Evolutionary conservation across 2,797 vertebrate species (phyloP).

Genomic region (Sebastes trivittatus): DNA sequence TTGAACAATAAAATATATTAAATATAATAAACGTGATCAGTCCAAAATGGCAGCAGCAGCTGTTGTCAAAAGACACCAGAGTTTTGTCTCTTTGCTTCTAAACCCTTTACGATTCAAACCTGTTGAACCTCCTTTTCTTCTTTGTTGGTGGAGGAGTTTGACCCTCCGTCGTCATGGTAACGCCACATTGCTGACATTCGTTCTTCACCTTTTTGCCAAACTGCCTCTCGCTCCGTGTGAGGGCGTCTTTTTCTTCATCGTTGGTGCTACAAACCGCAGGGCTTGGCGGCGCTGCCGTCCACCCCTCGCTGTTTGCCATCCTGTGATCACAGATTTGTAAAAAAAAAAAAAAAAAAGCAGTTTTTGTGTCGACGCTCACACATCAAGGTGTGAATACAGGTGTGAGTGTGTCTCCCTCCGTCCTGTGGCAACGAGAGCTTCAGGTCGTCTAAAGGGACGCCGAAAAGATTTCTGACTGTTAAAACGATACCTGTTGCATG

Average conservation of each 20-base stretch:
- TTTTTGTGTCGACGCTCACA: not conserved
- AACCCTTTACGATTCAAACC: too few relatives aligned
- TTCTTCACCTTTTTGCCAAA: conserved; percentile 32
- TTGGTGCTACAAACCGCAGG: conserved; percentile 59
- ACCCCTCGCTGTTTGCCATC: conserved; percentile 12
- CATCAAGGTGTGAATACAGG: not conserved
- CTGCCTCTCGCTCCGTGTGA: not conserved
- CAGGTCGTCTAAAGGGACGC: conserved; percentile 20
- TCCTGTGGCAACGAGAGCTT: conserved; percentile 32
- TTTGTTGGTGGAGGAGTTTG: not conserved
- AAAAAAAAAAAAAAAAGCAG: not conserved
- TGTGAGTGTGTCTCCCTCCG: not conserved
- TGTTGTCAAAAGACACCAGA: too few relatives aligned
- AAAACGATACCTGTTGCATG: conserved; percentile 16
- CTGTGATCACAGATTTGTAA: conserved; percentile 24
- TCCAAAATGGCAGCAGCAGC: too few relatives aligned
- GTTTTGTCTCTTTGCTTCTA: too few relatives aligned
- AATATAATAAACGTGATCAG: too few relatives aligned
- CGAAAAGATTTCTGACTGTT: conserved; percentile 33
- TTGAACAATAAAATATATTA: too few relatives aligned
- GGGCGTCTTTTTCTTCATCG: conserved; percentile 33
- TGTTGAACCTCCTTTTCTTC: not conserved
- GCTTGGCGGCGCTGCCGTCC: not conserved
- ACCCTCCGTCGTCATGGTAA: not conserved
- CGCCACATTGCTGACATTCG: conserved; percentile 19